Conservation (phyloP, 2,797 vertebrate species). For the Pagetopsis macropterus region DNA sequence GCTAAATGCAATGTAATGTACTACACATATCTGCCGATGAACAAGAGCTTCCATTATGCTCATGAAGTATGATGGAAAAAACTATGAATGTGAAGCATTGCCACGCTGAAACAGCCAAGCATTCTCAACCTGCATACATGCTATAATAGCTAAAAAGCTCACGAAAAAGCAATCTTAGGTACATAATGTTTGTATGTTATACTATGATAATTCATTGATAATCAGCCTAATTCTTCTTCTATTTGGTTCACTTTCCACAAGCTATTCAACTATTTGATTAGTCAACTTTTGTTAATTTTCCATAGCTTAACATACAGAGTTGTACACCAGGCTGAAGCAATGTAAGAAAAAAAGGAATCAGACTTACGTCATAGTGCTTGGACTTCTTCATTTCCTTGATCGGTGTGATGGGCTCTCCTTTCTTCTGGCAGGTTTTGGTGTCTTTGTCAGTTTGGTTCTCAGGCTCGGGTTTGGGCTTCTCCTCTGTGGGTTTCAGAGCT, state of each 20-base stretch:
- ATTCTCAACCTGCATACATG: slow-evolving; percentile 5
- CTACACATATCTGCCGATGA: not conserved
- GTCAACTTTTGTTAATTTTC: not conserved
- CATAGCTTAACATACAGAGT: slow-evolving; percentile 40
- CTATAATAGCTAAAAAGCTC: not conserved
- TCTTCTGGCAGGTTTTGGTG: slow-evolving; percentile 76
- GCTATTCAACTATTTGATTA: not conserved
- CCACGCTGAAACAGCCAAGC: slow-evolving; percentile 26
- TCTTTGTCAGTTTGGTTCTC: slow-evolving; percentile 74
- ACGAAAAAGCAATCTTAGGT: not conserved
- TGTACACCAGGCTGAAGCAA: not conserved
- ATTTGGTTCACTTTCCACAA: not conserved
- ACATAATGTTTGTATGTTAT: slow-evolving; percentile 32
- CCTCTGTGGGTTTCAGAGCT: slow-evolving; percentile 68
- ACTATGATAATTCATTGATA: slow-evolving; percentile 10
- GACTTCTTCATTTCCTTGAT: slow-evolving; percentile 83
- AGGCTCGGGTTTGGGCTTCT: slow-evolving; percentile 66
- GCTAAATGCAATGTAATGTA: not conserved
- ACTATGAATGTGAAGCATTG: slow-evolving; percentile 27
- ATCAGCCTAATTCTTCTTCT: not conserved
- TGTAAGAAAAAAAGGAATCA: not conserved
- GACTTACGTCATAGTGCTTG: slow-evolving; percentile 91
- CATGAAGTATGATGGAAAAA: slow-evolving; percentile 17
- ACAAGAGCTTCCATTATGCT: slow-evolving; percentile 14
- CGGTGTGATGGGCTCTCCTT: slow-evolving; percentile 78